Percentiles rank a stretch among this genome's conserved stretches.
These are phyloP conservation scores for Pangasius djambal DNA, from an alignment of 2,797 vertebrate genomes.

Conservation along the genomic window DNA sequence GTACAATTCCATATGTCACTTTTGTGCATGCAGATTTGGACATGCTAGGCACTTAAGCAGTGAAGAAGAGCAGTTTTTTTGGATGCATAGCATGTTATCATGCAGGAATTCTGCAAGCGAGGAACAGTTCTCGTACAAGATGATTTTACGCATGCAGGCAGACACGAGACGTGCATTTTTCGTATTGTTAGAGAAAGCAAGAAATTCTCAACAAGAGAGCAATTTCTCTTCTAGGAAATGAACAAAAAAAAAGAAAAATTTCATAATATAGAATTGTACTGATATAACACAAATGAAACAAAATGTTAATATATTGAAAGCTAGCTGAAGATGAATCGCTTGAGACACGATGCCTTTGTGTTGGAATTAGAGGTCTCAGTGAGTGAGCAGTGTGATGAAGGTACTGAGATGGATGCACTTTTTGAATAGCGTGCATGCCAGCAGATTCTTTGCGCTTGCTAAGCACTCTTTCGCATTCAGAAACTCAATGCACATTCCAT, in stretches of 20 bases:
- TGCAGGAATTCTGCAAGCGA: neutral
- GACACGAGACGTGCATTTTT: neutral
- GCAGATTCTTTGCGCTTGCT: conserved; percentile 70
- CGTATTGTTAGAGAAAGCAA: neutral
- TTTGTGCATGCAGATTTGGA: neutral
- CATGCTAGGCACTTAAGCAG: neutral
- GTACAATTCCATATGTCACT: neutral
- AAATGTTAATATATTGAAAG: neutral
- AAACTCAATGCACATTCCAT: conserved; percentile 41
- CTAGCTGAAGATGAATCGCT: neutral
- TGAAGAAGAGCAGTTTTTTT: neutral
- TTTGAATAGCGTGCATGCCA: conserved; percentile 45
- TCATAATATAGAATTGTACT: neutral
- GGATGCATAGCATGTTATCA: neutral
- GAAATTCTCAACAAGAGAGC: neutral
- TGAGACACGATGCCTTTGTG: neutral
- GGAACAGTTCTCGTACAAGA: neutral
- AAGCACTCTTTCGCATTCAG: conserved; percentile 61
- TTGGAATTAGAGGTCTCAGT: neutral
- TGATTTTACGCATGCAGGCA: neutral
- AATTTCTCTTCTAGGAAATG: neutral
- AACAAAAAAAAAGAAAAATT: neutral
- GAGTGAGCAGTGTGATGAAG: neutral
- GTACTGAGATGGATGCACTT: conserved; percentile 43
- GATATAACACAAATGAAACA: neutral